Evolutionary conservation across 2,888 invertebrate species (phyloP).

Genomic region (Drosophila percnosoma): DNA sequence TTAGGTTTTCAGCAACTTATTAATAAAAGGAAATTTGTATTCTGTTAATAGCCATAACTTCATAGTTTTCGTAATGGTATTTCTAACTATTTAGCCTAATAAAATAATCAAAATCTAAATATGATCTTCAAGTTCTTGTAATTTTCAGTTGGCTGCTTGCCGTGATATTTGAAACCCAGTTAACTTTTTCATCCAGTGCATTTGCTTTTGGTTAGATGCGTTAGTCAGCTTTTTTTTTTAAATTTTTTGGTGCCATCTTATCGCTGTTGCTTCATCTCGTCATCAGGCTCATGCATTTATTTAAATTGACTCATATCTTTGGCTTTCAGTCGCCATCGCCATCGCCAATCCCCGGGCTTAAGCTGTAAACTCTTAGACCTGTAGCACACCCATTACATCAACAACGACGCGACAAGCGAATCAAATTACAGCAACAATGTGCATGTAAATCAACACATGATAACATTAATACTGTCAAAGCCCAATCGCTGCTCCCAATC

Average conservation of each 20-base stretch:
- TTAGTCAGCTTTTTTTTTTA: conserved; percentile 25
- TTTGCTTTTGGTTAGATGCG: conserved; percentile 2
- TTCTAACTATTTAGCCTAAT: background rate
- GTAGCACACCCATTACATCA: conserved; percentile 42
- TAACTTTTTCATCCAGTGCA: background rate
- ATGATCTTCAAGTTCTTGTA: background rate
- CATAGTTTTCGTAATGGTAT: background rate
- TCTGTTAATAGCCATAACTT: background rate
- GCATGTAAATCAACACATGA: conserved; percentile 78
- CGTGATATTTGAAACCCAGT: conserved; percentile 21
- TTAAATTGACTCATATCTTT: conserved; percentile 56
- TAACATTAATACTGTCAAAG: conserved; percentile 53
- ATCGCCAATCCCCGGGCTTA: conserved; percentile 33
- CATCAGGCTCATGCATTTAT: conserved; percentile 45
- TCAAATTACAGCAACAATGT: conserved; percentile 60
- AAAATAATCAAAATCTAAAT: background rate
- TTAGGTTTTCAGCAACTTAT: background rate
- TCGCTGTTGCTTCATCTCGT: conserved; percentile 41
- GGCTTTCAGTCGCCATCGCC: conserved; percentile 38
- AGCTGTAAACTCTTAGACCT: conserved; percentile 26
- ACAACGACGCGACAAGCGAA: conserved; percentile 43
- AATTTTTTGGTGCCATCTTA: conserved; percentile 20
- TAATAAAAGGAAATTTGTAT: background rate
- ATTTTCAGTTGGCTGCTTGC: conserved; percentile 36
- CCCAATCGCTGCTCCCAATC: conserved; percentile 35